These are phyloP conservation scores for Leptarthrus brevirostris DNA, from an alignment of 2,888 invertebrate genomes.

Conservation along the genomic window DNA sequence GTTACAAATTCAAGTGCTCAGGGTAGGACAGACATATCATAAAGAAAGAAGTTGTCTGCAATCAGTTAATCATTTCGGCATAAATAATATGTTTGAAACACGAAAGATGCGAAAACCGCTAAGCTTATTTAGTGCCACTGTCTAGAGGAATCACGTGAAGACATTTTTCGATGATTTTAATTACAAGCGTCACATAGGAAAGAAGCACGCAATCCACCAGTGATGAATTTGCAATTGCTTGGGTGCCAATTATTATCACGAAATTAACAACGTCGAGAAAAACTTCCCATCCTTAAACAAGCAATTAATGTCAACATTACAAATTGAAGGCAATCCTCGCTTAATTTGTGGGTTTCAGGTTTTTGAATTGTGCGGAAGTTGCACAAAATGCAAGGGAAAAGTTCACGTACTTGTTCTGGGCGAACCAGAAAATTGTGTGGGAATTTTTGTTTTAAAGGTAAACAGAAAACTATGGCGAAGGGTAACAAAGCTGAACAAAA, in stretches of 20 bases:
- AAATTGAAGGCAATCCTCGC: background rate
- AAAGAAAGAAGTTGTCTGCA: background rate
- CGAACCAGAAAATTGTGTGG: no score
- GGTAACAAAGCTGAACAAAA: no score
- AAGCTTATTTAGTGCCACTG: background rate
- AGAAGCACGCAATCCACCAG: background rate
- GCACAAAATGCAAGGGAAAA: background rate
- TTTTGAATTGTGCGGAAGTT: constrained; percentile 10
- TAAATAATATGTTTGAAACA: background rate
- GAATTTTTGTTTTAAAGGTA: no score
- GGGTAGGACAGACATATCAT: no score
- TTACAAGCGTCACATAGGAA: background rate
- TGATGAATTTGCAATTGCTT: background rate
- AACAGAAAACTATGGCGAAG: no score
- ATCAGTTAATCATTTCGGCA: constrained; percentile 12
- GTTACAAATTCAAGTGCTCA: no score
- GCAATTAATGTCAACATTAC: constrained; percentile 19
- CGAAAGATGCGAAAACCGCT: background rate
- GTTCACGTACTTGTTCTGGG: no score
- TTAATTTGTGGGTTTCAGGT: background rate
- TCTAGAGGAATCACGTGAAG: background rate
- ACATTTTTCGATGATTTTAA: constrained; percentile 21
- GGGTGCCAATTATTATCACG: background rate
- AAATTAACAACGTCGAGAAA: constrained; percentile 5
- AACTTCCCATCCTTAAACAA: background rate